A percentile compares a stretch with the other conserved stretches of the same genome.
phyloP scores from a whole-genome alignment of 2,888 invertebrate genomes.

The Augochlorella aurata region DNA sequence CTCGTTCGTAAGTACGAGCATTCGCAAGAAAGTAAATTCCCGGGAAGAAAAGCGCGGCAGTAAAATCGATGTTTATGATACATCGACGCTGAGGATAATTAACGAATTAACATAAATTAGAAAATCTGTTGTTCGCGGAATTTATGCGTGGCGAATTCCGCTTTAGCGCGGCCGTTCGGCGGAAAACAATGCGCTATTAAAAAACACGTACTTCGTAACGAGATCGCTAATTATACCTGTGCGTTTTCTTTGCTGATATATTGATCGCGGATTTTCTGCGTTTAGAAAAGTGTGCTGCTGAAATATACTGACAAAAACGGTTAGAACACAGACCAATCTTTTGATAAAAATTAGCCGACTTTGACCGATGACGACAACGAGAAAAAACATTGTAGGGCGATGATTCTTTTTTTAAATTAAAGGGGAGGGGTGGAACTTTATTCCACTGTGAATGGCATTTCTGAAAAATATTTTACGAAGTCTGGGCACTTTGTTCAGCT shows the following conservation, averaged over 20 bases:
- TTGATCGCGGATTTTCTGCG: no score
- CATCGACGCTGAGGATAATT: slow-evolving; percentile 19
- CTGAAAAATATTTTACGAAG: no score
- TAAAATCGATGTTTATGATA: slow-evolving; percentile 22
- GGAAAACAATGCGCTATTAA: slow-evolving; percentile 52
- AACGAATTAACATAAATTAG: slow-evolving; percentile 51
- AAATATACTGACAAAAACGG: no score
- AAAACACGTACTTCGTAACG: slow-evolving; percentile 34
- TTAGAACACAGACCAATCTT: no score
- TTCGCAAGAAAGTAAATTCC: slow-evolving; percentile 2
- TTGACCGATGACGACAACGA: no score
- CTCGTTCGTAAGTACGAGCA: background rate
- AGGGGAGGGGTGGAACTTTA: no score
- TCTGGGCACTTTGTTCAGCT: no score
- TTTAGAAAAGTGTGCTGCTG: no score
- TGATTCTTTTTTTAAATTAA: no score
- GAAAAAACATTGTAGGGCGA: no score
- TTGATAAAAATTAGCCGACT: no score
- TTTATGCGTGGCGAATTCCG: slow-evolving; percentile 33
- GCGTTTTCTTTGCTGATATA: slow-evolving; percentile 10
- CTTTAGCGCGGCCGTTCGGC: background rate
- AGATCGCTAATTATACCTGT: slow-evolving; percentile 41
- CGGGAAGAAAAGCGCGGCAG: slow-evolving; percentile 24
- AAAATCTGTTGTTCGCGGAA: slow-evolving; percentile 47
- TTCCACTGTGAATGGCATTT: no score